These are phyloP conservation scores for Myotis daubentonii DNA, from an alignment of 2,797 vertebrate genomes.

Conservation along the genomic window DNA sequence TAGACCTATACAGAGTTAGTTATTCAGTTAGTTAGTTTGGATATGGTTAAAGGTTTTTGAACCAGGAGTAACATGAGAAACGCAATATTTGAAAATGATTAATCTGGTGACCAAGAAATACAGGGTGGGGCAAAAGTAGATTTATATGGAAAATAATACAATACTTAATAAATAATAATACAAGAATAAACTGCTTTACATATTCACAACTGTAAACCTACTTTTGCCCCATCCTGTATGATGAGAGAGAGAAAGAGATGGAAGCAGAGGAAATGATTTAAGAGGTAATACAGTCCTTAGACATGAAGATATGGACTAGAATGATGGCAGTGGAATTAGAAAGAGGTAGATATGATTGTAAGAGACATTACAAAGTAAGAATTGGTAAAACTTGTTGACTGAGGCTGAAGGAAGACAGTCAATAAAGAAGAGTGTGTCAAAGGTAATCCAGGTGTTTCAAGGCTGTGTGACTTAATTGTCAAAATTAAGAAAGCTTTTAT, in stretches of 20 bases:
- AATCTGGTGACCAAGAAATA: constrained; percentile 29
- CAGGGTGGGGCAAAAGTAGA: background rate
- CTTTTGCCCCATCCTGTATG: background rate
- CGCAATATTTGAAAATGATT: constrained; percentile 48
- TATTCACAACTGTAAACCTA: background rate
- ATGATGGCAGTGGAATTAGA: constrained; percentile 4
- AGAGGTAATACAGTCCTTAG: background rate
- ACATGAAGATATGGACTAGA: constrained; percentile 14
- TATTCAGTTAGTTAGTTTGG: background rate
- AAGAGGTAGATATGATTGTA: constrained; percentile 18
- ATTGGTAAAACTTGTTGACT: constrained; percentile 19
- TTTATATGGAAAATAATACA: background rate
- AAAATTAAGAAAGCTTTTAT: constrained; percentile 48
- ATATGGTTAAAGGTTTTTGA: constrained; percentile 36
- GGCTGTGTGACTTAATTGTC: background rate
- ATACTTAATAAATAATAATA: background rate
- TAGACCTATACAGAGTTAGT: constrained; percentile 18
- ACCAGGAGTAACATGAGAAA: constrained; percentile 29
- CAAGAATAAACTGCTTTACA: background rate
- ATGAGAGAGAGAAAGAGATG: constrained; percentile 41
- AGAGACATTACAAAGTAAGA: constrained; percentile 24
- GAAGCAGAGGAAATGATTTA: constrained; percentile 9
- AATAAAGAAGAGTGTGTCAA: constrained; percentile 3
- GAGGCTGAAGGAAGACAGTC: background rate
- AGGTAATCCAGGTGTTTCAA: constrained; percentile 38